These are phyloP conservation scores for Festucalex cinctus DNA, from an alignment of 2,113 vertebrate species.

Conservation along the genomic window DNA sequence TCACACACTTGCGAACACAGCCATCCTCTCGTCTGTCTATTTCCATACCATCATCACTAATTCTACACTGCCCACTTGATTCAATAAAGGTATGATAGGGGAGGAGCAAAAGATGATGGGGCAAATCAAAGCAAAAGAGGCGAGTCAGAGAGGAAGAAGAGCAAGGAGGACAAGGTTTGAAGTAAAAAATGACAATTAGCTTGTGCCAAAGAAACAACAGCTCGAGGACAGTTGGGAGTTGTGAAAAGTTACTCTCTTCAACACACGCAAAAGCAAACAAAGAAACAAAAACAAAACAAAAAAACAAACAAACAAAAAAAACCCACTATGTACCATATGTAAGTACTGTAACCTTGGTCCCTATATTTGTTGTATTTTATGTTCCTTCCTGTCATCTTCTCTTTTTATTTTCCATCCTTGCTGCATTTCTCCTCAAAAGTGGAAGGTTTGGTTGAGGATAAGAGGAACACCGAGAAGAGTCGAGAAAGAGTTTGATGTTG, in stretches of 20 bases:
- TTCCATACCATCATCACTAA: constrained; percentile 52
- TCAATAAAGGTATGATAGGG: constrained; percentile 49
- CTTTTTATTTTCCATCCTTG: constrained; percentile 24
- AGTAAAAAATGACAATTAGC: constrained; percentile 41
- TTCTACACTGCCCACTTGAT: constrained; percentile 44
- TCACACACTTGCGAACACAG: constrained; percentile 2
- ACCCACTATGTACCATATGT: too few relatives aligned
- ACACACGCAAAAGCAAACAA: constrained; percentile 54
- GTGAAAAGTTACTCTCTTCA: constrained; percentile 62
- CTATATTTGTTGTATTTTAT: background rate
- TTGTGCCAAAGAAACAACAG: constrained; percentile 52
- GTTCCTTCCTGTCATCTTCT: background rate
- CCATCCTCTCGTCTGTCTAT: constrained; percentile 20
- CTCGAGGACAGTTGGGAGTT: constrained; percentile 51
- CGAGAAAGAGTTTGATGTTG: constrained; percentile 32
- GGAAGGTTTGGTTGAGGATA: constrained; percentile 41
- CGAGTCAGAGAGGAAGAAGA: constrained; percentile 40
- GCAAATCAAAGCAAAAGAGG: constrained; percentile 23
- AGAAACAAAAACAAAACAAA: constrained; percentile 26
- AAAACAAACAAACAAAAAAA: background rate
- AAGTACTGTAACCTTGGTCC: too few relatives aligned
- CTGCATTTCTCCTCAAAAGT: constrained; percentile 15
- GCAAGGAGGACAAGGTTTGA: constrained; percentile 35
- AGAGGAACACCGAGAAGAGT: constrained; percentile 13
- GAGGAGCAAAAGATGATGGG: constrained; percentile 23